Conservation (phyloP, 2,797 vertebrate species). For the Alca torda region DNA sequence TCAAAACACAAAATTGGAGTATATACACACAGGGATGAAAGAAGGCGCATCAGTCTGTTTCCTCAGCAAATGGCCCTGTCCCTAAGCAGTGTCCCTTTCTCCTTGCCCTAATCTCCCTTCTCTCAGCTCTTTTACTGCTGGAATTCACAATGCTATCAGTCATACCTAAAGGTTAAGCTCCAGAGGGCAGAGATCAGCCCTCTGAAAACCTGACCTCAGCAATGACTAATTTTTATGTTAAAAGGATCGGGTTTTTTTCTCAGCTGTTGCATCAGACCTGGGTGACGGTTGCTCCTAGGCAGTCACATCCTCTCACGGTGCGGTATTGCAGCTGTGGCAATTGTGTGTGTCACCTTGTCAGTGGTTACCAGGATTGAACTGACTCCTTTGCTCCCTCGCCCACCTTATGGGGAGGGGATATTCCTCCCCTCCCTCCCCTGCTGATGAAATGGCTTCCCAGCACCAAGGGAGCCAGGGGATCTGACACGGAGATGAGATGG, state of each 20-base stretch:
- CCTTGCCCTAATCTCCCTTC: background rate
- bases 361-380: background rate
- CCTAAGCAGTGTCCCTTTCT: background rate
- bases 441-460: background rate
- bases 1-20: background rate
- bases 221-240: constrained; percentile 51
- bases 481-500: constrained; percentile 60
- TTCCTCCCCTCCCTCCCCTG: background rate
- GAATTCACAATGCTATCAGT: constrained; percentile 39
- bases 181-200: constrained; percentile 45
- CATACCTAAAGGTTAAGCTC: constrained; percentile 43
- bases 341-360: background rate
- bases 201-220: constrained; percentile 5
- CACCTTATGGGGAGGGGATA: background rate
- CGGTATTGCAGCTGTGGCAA: background rate
- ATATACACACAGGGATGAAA: background rate
- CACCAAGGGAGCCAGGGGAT: constrained; percentile 14
- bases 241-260: background rate
- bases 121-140: background rate
- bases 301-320: background rate
- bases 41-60: background rate
- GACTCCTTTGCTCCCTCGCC: background rate
- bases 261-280: constrained; percentile 38
- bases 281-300: background rate
- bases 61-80: background rate